A percentile compares a stretch with the other conserved stretches of the same genome.
Conservation (phyloP, 2,113 vertebrate genomes). For the Uria aalge region DNA sequence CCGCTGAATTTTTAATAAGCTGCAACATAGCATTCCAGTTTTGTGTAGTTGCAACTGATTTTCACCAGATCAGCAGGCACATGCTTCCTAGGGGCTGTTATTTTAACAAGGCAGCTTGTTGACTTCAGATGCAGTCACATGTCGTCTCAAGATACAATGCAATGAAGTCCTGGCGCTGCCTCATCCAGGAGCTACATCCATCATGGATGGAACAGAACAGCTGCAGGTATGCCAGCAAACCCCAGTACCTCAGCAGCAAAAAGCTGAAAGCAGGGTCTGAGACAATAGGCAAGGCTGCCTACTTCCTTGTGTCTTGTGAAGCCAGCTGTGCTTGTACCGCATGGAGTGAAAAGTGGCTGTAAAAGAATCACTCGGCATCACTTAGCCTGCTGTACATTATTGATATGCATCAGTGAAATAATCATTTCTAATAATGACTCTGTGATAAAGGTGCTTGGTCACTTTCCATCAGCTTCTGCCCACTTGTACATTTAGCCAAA, state of each 20-base stretch:
- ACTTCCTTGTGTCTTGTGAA: neutral
- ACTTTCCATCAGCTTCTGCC: neutral
- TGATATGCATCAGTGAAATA: neutral
- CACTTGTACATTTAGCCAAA: neutral
- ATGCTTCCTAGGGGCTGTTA: neutral
- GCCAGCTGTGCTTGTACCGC: neutral
- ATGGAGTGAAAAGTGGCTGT: neutral
- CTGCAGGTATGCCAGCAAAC: neutral
- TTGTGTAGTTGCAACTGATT: neutral
- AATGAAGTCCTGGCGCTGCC: neutral
- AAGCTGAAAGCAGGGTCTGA: neutral
- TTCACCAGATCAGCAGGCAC: neutral
- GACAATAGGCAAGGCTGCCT: neutral
- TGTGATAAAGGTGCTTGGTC: neutral
- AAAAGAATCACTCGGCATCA: neutral
- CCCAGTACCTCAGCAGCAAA: neutral
- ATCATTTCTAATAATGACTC: neutral
- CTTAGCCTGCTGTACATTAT: neutral
- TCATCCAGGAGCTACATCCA: neutral
- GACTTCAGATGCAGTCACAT: neutral
- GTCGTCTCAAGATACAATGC: neutral
- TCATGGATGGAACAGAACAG: rapidly evolving
- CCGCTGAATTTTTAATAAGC: neutral
- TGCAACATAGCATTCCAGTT: neutral
- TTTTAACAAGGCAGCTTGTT: neutral